phyloP scores from a whole-genome alignment of 2,888 invertebrate species.

The Drosophila paranaensis region DNA sequence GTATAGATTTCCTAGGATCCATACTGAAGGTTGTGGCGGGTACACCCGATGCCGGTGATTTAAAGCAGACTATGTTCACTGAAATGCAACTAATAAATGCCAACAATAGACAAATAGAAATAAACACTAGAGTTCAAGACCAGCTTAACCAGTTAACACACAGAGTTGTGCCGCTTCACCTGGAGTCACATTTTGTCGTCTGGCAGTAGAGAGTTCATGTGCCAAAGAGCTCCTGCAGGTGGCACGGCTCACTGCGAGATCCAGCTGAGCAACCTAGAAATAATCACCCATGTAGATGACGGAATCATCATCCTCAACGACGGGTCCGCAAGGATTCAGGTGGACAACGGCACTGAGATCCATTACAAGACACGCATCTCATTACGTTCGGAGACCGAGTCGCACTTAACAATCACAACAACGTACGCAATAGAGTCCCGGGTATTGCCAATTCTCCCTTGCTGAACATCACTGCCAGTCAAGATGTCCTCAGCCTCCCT shows the following conservation, averaged over 20 bases:
- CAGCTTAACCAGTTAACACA: no score
- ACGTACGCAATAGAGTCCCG: no score
- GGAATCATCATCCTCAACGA: no score
- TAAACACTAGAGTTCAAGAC: no score
- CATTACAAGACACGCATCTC: not conserved
- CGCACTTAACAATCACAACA: not conserved
- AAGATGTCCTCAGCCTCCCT: no score
- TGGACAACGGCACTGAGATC: no score
- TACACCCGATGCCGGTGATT: conserved; percentile 8
- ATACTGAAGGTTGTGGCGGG: not conserved
- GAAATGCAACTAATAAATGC: not conserved
- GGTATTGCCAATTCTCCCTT: no score
- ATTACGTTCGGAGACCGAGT: conserved; percentile 2
- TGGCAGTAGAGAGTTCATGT: conserved; percentile 6
- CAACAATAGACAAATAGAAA: not conserved
- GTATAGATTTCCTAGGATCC: not conserved
- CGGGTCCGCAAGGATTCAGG: no score
- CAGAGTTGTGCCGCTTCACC: not conserved
- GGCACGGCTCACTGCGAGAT: conserved; percentile 1
- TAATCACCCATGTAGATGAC: no score
- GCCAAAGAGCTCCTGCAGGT: conserved; percentile 6
- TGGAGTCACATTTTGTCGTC: conserved; percentile 5
- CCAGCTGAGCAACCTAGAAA: not conserved
- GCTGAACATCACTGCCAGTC: no score
- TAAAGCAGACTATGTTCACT: conserved; percentile 2